Percentiles rank a stretch among this genome's conserved stretches.
These are phyloP conservation scores for Xanthorhoe designata DNA, from an alignment of 2,888 invertebrate species.

Conservation along the genomic window DNA sequence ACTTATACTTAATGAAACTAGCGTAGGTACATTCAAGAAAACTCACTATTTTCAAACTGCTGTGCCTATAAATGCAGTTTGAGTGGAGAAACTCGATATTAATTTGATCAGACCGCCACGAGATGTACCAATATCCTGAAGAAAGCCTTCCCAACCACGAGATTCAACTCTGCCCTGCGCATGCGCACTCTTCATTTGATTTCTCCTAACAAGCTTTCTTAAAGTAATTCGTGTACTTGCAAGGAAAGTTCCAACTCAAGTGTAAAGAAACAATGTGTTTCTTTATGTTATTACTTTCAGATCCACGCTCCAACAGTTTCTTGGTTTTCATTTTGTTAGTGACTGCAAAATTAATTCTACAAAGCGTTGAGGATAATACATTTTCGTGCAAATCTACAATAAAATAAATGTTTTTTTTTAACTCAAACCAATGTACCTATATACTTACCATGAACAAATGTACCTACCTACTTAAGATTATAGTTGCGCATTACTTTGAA, in stretches of 20 bases:
- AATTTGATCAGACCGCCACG: conserved; percentile 8
- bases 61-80: neutral
- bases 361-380: neutral
- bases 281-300: neutral
- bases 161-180: conserved; percentile 30
- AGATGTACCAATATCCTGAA: conserved; percentile 23
- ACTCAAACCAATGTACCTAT: neutral
- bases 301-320: neutral
- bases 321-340: neutral
- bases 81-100: conserved; percentile 6
- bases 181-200: conserved; percentile 27
- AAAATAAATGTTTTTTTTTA: neutral
- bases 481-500: conserved; percentile 3
- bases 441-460: too few relatives aligned
- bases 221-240: conserved; percentile 4
- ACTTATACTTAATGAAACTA: too few relatives aligned
- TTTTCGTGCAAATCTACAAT: neutral
- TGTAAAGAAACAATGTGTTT: conserved; percentile 5
- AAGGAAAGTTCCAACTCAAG: conserved; percentile 17
- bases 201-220: conserved; percentile 37
- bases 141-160: conserved; percentile 31
- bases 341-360: neutral
- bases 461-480: too few relatives aligned
- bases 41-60: neutral
- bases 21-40: too few relatives aligned